A percentile compares a stretch with the other conserved stretches of the same genome.
Conservation (phyloP, 2,113 vertebrate species). For the Coptodon bakossiorum region DNA sequence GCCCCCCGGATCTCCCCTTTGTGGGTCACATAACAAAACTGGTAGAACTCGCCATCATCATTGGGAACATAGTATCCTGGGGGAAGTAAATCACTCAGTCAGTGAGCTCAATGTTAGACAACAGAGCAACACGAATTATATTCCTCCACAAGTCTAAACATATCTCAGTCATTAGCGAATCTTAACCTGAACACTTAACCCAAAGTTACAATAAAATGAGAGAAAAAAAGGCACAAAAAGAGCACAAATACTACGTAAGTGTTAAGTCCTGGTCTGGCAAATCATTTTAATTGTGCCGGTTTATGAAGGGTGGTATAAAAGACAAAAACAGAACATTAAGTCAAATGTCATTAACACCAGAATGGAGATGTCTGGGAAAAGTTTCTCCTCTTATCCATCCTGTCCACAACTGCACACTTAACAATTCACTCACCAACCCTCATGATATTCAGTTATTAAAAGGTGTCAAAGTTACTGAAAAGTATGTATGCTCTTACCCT, state of each 20-base stretch:
- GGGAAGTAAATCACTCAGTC: neutral
- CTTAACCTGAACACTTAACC: neutral
- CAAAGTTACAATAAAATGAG: neutral
- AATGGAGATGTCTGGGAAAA: neutral
- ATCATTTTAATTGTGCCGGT: neutral
- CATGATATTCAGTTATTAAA: constrained; percentile 30
- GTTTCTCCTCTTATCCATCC: neutral
- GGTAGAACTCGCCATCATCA: constrained; percentile 97
- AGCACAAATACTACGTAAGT: neutral
- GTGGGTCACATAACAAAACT: constrained; percentile 97
- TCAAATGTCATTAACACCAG: constrained; percentile 1
- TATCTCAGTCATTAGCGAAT: neutral
- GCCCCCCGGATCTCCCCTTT: constrained; percentile 98
- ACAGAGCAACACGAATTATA: neutral
- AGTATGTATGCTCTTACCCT: constrained; percentile 77
- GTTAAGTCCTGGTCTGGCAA: neutral
- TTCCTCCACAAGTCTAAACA: neutral
- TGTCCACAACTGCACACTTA: constrained; percentile 32
- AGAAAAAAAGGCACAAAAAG: neutral
- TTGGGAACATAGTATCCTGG: constrained; percentile 96
- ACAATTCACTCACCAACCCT: constrained; percentile 9
- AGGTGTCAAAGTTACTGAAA: constrained; percentile 57
- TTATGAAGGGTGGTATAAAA: neutral
- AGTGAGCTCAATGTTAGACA: neutral
- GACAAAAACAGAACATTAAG: constrained; percentile 13